Evolutionary conservation across 2,888 invertebrate species (phyloP).

Genomic region (Eupelmus urozonus): DNA sequence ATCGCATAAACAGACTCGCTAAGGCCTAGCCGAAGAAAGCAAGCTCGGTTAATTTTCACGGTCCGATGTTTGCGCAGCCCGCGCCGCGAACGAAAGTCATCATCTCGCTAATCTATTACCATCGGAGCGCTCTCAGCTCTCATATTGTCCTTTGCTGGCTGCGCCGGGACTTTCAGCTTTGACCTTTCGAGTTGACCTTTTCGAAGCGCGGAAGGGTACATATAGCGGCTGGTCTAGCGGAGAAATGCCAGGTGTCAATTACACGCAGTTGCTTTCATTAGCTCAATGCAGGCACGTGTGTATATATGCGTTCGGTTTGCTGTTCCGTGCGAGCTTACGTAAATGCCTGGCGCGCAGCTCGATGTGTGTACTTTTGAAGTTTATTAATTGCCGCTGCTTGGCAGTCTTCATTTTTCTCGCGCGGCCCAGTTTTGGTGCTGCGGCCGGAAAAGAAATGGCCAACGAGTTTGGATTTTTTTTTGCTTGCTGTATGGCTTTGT

Average conservation of each 20-base stretch:
- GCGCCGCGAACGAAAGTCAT: constrained; percentile 6
- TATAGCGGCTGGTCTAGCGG: constrained; percentile 9
- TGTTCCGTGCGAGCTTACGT: constrained; percentile 3
- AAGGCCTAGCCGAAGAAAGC: constrained; percentile 17
- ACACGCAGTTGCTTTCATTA: constrained; percentile 24
- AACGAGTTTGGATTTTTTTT: too few relatives aligned
- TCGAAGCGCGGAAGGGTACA: not conserved
- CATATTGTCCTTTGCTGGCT: constrained; percentile 12
- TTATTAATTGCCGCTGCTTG: not conserved
- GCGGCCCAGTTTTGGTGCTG: not conserved
- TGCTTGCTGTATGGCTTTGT: too few relatives aligned
- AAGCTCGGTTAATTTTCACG: constrained; percentile 24
- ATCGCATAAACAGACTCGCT: too few relatives aligned
- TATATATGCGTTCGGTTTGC: constrained; percentile 14
- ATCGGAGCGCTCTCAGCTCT: not conserved
- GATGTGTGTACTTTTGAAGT: constrained; percentile 4
- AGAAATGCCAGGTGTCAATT: constrained; percentile 43
- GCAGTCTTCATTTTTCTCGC: not conserved
- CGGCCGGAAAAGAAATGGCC: too few relatives aligned
- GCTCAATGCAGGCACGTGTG: too few relatives aligned
- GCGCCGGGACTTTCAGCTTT: constrained; percentile 25
- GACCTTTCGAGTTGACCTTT: constrained; percentile 29
- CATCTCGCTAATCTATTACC: constrained; percentile 21
- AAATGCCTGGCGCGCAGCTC: not conserved
- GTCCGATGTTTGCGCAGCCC: constrained; percentile 21